Percentiles rank a stretch among this genome's conserved stretches.
Conservation (phyloP, 2,797 vertebrate species). For the Orestias chungarensis region DNA sequence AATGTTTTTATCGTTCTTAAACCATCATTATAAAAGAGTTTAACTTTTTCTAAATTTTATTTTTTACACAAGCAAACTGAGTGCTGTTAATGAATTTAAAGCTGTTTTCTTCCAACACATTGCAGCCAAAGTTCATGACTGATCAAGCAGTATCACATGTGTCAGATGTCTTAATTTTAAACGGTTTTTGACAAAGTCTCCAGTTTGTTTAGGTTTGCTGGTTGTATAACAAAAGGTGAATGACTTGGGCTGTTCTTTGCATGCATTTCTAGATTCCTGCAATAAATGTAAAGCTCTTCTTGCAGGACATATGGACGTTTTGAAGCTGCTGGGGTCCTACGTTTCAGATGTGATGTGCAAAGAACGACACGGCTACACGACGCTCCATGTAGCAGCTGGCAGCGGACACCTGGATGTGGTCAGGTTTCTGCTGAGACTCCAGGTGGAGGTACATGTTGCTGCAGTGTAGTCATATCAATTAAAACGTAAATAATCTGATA, state of each 20-base stretch:
- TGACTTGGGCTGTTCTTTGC: neutral
- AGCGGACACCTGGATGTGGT: constrained; percentile 89
- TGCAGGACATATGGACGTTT: constrained; percentile 90
- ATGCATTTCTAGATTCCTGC: neutral
- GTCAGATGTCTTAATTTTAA: neutral
- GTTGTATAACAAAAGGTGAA: neutral
- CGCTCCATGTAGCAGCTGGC: constrained; percentile 93
- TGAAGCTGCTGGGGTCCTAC: constrained; percentile 90
- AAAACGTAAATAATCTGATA: neutral
- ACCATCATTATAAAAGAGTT: no score
- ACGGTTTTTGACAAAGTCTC: neutral
- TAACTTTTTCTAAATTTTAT: no score
- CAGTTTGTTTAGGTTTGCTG: neutral
- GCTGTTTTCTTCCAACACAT: no score
- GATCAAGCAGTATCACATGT: no score
- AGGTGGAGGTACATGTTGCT: constrained; percentile 83
- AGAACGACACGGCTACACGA: constrained; percentile 91
- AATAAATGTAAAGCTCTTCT: constrained; percentile 27
- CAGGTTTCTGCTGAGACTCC: constrained; percentile 87
- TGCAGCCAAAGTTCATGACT: no score
- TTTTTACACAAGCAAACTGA: no score
- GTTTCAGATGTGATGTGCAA: constrained; percentile 87
- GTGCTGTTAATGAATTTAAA: no score
- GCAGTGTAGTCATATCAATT: neutral
- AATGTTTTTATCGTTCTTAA: no score